Evolutionary conservation across 2,888 invertebrate species (phyloP).

Genomic region (Fissipunctia ypsillon): DNA sequence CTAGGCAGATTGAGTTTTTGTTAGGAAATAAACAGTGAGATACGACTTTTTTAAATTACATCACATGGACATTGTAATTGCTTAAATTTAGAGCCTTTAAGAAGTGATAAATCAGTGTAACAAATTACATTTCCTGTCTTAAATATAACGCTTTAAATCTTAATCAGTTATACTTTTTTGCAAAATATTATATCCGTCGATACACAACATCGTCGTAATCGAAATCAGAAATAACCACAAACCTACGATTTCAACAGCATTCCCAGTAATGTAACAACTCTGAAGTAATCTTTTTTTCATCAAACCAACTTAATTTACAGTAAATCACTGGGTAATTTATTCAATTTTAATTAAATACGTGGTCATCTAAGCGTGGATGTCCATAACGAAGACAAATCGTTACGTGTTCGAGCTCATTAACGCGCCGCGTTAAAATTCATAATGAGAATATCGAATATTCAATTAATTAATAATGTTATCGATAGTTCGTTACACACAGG

Average conservation of each 20-base stretch:
- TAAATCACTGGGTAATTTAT: constrained; percentile 80
- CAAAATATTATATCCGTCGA: constrained; percentile 2
- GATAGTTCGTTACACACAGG: constrained; percentile 68
- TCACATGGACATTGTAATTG: constrained; percentile 18
- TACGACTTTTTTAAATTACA: constrained; percentile 21
- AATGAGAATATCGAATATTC: constrained; percentile 84
- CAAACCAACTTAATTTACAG: constrained; percentile 75
- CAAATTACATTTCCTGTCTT: constrained; percentile 48
- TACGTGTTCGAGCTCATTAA: constrained; percentile 81
- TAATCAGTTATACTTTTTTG: constrained; percentile 18
- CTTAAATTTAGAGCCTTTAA: constrained; percentile 30
- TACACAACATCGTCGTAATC: neutral
- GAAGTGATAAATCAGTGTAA: constrained; percentile 45
- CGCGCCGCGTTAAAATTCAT: constrained; percentile 86
- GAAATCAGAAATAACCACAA: neutral
- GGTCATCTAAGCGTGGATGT: constrained; percentile 76
- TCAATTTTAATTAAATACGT: constrained; percentile 79
- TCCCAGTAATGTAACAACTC: constrained; percentile 32
- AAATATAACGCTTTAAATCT: constrained; percentile 24
- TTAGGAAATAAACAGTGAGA: neutral
- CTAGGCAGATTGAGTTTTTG: neutral
- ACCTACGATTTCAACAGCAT: constrained; percentile 40
- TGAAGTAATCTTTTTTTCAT: constrained; percentile 57
- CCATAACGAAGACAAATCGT: constrained; percentile 86
- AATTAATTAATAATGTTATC: constrained; percentile 86